phyloP scores from a whole-genome alignment of 2,888 invertebrate species.

The Hirtodrosophila confusa region DNA sequence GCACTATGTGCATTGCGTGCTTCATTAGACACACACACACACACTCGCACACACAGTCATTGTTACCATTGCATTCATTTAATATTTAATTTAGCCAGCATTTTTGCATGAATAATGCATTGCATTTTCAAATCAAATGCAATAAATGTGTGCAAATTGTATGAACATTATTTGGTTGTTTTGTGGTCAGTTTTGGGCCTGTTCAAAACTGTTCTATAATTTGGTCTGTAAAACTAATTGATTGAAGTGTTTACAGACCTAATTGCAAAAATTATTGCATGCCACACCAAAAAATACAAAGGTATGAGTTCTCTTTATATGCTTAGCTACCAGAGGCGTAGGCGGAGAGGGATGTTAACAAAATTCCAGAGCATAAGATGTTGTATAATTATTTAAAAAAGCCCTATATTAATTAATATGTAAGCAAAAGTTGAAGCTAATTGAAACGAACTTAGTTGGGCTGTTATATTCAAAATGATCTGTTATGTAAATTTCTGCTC shows the following conservation, averaged over 20 bases:
- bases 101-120: constrained; percentile 62
- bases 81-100: constrained; percentile 68
- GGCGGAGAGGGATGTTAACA: too few relatives aligned
- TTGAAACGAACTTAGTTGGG: too few relatives aligned
- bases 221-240: constrained; percentile 37
- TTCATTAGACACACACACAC: constrained; percentile 52
- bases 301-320: too few relatives aligned
- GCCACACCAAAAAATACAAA: too few relatives aligned
- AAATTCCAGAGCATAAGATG: too few relatives aligned
- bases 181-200: constrained; percentile 49
- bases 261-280: constrained; percentile 26
- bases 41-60: constrained; percentile 10
- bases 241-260: constrained; percentile 41
- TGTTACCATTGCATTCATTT: constrained; percentile 24
- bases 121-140: constrained; percentile 29
- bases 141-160: constrained; percentile 49
- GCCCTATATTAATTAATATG: too few relatives aligned
- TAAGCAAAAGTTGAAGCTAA: too few relatives aligned
- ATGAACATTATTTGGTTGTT: constrained; percentile 54
- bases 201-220: constrained; percentile 10
- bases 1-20: constrained; percentile 53
- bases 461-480: too few relatives aligned
- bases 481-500: too few relatives aligned
- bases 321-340: too few relatives aligned
- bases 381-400: too few relatives aligned